Percentiles rank a stretch among this genome's conserved stretches.
Conservation (phyloP, 2,888 invertebrate species). For the Onthophagus sagittarius region DNA sequence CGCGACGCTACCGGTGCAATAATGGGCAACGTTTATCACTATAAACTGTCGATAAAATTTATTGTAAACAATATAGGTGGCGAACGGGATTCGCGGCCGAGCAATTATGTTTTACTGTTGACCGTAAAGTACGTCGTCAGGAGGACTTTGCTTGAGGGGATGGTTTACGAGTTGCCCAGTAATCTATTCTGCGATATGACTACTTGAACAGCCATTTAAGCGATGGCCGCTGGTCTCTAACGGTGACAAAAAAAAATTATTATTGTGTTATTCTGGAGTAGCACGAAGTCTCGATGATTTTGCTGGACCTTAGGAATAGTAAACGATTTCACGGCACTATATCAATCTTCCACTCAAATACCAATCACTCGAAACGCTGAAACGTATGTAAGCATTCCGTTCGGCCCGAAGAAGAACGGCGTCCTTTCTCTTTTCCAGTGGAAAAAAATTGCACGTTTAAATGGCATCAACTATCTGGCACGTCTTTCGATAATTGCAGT, state of each 20-base stretch:
- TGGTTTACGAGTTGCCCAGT: neutral
- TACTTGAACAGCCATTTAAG: neutral
- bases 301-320: neutral
- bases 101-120: constrained; percentile 10
- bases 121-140: constrained; percentile 8
- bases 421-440: neutral
- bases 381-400: neutral
- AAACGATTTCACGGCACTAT: neutral
- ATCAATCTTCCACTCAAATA: constrained; percentile 8
- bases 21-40: constrained; percentile 12
- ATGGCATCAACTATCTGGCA: neutral
- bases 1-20: constrained; percentile 9
- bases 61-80: constrained; percentile 11
- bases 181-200: neutral
- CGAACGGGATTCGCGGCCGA: constrained; percentile 4
- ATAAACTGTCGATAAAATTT: constrained; percentile 8
- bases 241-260: neutral
- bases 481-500: neutral
- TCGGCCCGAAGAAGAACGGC: constrained; percentile 1
- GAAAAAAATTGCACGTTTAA: neutral
- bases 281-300: neutral
- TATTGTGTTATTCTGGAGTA: neutral
- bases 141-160: constrained; percentile 1
- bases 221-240: neutral
- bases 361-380: constrained; percentile 9